Conservation (phyloP, 2,113 vertebrate species). For the Alethe castanea region DNA sequence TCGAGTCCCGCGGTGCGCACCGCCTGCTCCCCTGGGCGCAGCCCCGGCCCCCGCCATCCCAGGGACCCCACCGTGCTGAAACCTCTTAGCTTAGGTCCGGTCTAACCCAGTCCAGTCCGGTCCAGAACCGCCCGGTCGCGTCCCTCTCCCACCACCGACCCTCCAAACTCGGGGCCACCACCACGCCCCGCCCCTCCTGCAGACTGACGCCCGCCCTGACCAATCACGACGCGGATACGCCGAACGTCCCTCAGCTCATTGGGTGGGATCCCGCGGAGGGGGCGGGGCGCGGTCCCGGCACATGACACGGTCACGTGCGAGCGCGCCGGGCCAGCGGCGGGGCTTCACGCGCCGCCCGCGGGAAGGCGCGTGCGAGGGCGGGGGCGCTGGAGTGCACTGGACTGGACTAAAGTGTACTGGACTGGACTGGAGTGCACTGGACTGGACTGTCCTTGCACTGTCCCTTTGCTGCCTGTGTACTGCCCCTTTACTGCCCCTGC, state of each 20-base stretch:
- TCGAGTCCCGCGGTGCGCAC: no score
- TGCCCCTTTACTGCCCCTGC: no score
- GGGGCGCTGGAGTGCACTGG: no score
- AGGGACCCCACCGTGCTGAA: no score
- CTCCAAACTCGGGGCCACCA: accelerated
- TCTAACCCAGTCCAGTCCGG: accelerated
- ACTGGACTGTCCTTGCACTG: no score
- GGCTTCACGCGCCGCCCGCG: accelerated
- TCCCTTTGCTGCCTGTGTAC: neutral
- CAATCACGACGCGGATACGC: accelerated
- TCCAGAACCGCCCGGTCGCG: accelerated
- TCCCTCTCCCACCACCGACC: neutral
- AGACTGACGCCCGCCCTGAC: accelerated
- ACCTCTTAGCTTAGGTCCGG: no score
- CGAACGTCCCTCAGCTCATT: neutral
- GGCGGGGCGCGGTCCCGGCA: accelerated
- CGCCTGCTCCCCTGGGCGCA: neutral
- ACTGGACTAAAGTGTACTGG: neutral
- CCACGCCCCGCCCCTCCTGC: neutral
- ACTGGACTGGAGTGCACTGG: neutral
- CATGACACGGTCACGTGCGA: neutral
- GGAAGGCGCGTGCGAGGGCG: accelerated
- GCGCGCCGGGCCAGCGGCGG: accelerated
- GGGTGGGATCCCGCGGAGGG: accelerated
- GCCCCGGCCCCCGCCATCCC: neutral